Base-by-base conservation (phyloP, 2,888 invertebrate species). In the Pilophorus perplexus region DNA sequence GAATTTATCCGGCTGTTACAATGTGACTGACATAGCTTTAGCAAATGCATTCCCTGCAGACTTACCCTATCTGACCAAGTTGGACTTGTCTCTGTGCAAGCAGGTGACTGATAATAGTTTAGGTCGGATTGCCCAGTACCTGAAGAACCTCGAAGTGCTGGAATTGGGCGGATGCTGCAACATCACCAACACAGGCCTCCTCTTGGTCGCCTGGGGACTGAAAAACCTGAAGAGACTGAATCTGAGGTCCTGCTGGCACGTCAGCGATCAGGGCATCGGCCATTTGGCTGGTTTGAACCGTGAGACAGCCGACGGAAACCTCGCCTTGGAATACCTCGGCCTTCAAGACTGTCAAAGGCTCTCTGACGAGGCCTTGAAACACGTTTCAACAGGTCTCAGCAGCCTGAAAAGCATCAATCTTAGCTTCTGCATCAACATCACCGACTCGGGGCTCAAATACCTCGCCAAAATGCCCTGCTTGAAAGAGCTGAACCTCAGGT, bases 261-360 rank as follows among this genome's bases (percentile, higher is more conserved):
- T 96, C 20, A 90, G 91, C 71, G 95, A 96, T 75, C 85, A 88
- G 68, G 95, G 95, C 2, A 92, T 96, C 72, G 89, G 88, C 0
- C 89, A 93, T 76, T 78, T 96, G 70, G 71, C 72, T 28, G 87
- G 90, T n/a, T 81, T 86, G 28, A 85, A 85, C 70, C 83, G 80
- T 65, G 82, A 83, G 67, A 79, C 81, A 8, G 81, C 81, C 42
- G 80, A 80, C 64, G 90, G 90, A 0, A 89, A 88, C 71, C 84
- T 87, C 33, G 85, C 85, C 37, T 79, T 96, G 72, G 92, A 94
- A 78, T 84, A 89, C 76, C 81, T 96, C 60, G 91, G 91, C 20
- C 80, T 95, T 70, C 95, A 96, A 80, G 96, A 96, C 80, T 96
- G 95, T 80, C 95, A 95, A 79, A 85, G 93, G 75, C 80, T 96